Base-by-base conservation (phyloP, 2,797 vertebrate species). In the Megalops cyprinoides region DNA sequence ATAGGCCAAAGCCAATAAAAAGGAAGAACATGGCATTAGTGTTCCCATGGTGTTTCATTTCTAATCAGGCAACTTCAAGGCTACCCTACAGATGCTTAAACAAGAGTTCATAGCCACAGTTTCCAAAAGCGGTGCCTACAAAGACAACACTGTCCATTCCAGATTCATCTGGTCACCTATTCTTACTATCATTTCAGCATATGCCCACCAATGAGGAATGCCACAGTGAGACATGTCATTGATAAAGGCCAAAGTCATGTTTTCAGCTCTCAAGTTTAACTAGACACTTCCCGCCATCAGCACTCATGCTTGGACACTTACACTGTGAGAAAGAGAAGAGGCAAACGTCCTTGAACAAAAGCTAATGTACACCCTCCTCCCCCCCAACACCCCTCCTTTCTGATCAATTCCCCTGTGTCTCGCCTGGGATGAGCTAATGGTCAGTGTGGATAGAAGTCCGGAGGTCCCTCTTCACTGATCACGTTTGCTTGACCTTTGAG, bases 401-500 rank as follows among this genome's bases (percentile, higher is more conserved):
- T 14, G 1, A 4, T n/a, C 34, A 48, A 39, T 67, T 76, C 86
- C 82, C 78, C 82, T 82, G 79, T 8, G n/a, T 25, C 82, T 83
- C 56, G 73, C 82, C 88, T 87, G 53, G 55, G 42, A 84, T 83
- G 87, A 90, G 90, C 87, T 91, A 91, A 92, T 90, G 88, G 87
- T 87, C 78, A 37, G 74, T 83, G 81, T 1, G 56, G 14, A n/a
- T 42, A 18, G 49, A 39, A 46, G 44, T 79, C 78, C 69, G 28
- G n/a, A 31, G n/a, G 67, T 79, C 15, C 51, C 1, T 51, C 67
- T 58, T 14, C 89, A 90, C 89, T 93, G 91, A 93, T 91, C 91
- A 91, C 81, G 87, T 90, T 90, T 92, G 90, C 84, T 91, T 85
- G 86, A 93, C 94, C 93, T 92, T 89, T 87, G 92, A 92, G 93